Conservation (phyloP, 2,113 vertebrate species). For the Stigmatopora nigra region DNA sequence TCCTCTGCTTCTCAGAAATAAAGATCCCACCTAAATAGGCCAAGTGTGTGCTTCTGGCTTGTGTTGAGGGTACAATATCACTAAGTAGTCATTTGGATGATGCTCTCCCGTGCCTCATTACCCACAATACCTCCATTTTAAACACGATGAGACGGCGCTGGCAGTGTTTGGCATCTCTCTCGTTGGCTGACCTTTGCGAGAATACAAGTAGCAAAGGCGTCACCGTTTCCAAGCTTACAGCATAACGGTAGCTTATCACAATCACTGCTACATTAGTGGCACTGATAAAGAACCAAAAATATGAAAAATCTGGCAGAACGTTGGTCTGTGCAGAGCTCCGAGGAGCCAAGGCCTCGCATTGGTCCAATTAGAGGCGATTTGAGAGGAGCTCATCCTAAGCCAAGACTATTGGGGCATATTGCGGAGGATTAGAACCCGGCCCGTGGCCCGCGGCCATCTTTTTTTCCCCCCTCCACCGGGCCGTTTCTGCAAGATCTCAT, state of each 20-base stretch:
- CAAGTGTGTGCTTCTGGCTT: not conserved
- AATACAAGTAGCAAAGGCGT: slow-evolving; percentile 1
- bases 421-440: slow-evolving; percentile 51
- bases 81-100: slow-evolving; percentile 11
- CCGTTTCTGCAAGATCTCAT: slow-evolving; percentile 60
- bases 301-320: slow-evolving; percentile 20
- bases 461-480: slow-evolving; percentile 40
- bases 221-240: slow-evolving; percentile 1
- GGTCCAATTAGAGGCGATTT: slow-evolving; percentile 55
- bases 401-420: slow-evolving; percentile 47
- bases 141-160: not conserved
- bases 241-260: slow-evolving; percentile 21
- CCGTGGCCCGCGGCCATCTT: slow-evolving; percentile 37
- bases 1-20: not conserved
- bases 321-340: slow-evolving; percentile 19
- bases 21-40: not conserved
- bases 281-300: slow-evolving; percentile 33
- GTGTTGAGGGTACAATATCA: not conserved
- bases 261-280: slow-evolving; percentile 15
- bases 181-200: not conserved
- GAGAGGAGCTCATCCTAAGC: slow-evolving; percentile 49
- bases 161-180: not conserved
- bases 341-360: slow-evolving; percentile 44
- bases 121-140: not conserved
- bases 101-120: not conserved